These are phyloP conservation scores for Pollenia griseotomentosa DNA, from an alignment of 2,888 invertebrate genomes.

Conservation along the genomic window DNA sequence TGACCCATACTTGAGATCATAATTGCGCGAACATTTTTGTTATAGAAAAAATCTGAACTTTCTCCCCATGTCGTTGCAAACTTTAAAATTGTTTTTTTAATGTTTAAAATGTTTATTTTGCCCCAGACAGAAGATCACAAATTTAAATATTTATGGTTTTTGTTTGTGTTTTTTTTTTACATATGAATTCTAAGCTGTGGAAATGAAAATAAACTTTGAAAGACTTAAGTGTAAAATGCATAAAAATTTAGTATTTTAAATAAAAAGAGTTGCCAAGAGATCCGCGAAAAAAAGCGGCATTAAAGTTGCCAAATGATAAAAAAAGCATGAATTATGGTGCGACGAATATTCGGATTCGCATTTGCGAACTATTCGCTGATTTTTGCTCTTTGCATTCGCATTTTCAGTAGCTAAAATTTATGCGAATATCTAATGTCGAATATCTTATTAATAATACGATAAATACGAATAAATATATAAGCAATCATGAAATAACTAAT, in stretches of 20 bases:
- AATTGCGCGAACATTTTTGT: background rate
- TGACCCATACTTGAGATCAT: constrained; percentile 44
- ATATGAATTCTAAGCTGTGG: background rate
- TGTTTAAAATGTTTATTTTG: constrained; percentile 7
- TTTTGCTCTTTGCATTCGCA: too few species aligned
- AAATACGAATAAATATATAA: too few species aligned
- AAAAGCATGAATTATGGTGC: too few species aligned
- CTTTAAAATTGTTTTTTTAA: constrained; percentile 29
- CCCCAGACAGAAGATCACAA: constrained; percentile 36
- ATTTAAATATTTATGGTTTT: constrained; percentile 11
- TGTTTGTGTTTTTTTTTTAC: background rate
- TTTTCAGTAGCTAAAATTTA: too few species aligned
- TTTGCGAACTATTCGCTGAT: too few species aligned
- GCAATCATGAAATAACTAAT: too few species aligned
- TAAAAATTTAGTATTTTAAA: constrained; percentile 2
- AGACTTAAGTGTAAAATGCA: constrained; percentile 39
- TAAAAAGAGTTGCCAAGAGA: constrained; percentile 31
- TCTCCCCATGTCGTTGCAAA: constrained; percentile 56
- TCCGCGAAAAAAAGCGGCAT: too few species aligned
- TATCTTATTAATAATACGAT: too few species aligned
- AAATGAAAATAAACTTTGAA: constrained; percentile 17
- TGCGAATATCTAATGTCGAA: too few species aligned
- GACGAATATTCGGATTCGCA: too few species aligned
- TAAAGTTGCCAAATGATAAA: too few species aligned
- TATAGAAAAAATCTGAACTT: constrained; percentile 25